Evolutionary conservation across 2,888 invertebrate species (phyloP).

Genomic region (Philopedon plagiatum): DNA sequence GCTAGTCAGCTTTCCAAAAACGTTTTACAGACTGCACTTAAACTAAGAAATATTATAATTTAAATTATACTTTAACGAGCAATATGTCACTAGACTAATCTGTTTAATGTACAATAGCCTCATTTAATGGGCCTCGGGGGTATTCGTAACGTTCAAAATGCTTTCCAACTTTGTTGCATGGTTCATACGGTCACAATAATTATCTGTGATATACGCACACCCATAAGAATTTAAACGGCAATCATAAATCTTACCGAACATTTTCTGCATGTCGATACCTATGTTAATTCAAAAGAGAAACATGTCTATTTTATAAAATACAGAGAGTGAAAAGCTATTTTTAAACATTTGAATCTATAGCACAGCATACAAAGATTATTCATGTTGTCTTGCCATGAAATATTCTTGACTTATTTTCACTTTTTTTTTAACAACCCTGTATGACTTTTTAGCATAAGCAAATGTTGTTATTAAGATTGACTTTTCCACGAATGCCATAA

Average conservation of each 20-base stretch:
- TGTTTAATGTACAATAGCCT: constrained; percentile 50
- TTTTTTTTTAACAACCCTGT: too few species aligned
- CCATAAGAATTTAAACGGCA: constrained; percentile 51
- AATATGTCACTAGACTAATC: constrained; percentile 49
- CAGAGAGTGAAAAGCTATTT: too few species aligned
- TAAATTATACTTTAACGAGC: constrained; percentile 47
- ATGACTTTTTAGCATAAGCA: too few species aligned
- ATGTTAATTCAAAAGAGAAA: constrained; percentile 35
- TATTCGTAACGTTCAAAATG: constrained; percentile 49
- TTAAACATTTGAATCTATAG: too few species aligned
- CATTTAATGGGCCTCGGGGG: constrained; percentile 47
- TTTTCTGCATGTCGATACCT: constrained; percentile 33
- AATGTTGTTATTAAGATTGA: too few species aligned
- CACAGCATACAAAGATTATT: too few species aligned
- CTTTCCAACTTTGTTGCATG: constrained; percentile 49
- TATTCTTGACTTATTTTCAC: too few species aligned
- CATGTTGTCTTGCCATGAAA: too few species aligned
- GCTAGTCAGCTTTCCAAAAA: constrained; percentile 22
- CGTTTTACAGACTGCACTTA: constrained; percentile 29
- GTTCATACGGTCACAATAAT: constrained; percentile 51
- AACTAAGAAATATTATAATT: constrained; percentile 47
- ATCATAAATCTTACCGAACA: constrained; percentile 38
- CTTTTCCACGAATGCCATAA: too few species aligned
- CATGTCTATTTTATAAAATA: constrained; percentile 17
- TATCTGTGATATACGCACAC: constrained; percentile 51